Evolutionary conservation across 2,888 invertebrate genomes (phyloP).

Genomic region (Sympetrum striolatum): DNA sequence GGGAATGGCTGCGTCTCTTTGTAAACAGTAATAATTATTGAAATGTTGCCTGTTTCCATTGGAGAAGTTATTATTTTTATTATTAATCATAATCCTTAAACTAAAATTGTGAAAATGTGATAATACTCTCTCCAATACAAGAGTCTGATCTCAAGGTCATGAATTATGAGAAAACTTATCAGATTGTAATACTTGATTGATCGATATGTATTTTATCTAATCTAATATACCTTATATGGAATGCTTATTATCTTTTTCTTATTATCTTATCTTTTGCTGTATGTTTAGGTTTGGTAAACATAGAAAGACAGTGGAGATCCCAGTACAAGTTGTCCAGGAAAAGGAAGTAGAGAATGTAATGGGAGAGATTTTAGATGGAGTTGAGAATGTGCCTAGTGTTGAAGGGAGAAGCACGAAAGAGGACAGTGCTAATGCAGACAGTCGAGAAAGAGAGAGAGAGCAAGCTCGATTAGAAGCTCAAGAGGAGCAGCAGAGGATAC

Average conservation of each 20-base stretch:
- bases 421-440: background rate
- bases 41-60: too few species aligned
- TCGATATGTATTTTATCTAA: too few species aligned
- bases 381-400: slow-evolving; percentile 59
- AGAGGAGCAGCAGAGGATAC: slow-evolving; percentile 58
- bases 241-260: background rate
- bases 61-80: too few species aligned
- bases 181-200: too few species aligned
- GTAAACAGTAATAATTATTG: too few species aligned
- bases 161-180: too few species aligned
- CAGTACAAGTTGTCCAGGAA: slow-evolving; percentile 49
- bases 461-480: slow-evolving; percentile 55
- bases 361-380: slow-evolving; percentile 60
- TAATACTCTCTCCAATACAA: too few species aligned
- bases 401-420: slow-evolving; percentile 44
- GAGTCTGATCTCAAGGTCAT: too few species aligned
- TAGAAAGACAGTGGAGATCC: slow-evolving; percentile 59
- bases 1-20: too few species aligned
- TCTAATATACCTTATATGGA: too few species aligned
- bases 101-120: too few species aligned
- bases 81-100: too few species aligned
- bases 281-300: slow-evolving; percentile 69
- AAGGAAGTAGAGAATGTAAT: slow-evolving; percentile 56
- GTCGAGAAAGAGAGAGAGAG: slow-evolving; percentile 53
- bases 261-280: background rate